Evolutionary conservation across 2,888 invertebrate genomes (phyloP).

Genomic region (Andrena bucephala): DNA sequence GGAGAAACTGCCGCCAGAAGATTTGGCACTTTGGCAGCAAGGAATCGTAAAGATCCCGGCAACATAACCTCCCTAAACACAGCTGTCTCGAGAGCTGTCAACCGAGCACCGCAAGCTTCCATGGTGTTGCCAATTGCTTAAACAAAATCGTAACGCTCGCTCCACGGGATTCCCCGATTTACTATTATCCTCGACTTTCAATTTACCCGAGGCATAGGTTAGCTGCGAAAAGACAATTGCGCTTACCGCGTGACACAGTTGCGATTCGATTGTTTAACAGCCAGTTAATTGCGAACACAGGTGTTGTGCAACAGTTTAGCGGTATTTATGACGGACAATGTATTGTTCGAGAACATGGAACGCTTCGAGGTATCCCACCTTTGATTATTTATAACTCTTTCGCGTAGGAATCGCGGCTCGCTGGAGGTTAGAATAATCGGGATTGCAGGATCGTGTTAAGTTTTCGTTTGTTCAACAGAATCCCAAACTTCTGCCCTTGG

Average conservation of each 20-base stretch:
- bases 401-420: neutral
- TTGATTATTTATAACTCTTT: conserved; percentile 10
- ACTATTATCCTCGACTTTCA: neutral
- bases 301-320: neutral
- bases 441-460: conserved; percentile 12
- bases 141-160: neutral
- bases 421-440: conserved; percentile 26
- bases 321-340: conserved; percentile 69
- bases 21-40: neutral
- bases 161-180: neutral
- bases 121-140: neutral
- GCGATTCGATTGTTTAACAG: conserved; percentile 8
- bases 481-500: conserved; percentile 79
- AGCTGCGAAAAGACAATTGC: conserved; percentile 7
- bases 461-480: conserved; percentile 72
- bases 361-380: conserved; percentile 65
- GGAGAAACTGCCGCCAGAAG: neutral
- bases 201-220: conserved; percentile 16
- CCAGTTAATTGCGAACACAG: neutral
- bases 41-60: neutral
- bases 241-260: conserved; percentile 7
- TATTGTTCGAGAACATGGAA: conserved; percentile 54
- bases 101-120: neutral
- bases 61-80: conserved; percentile 39
- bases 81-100: neutral